Evolutionary conservation across 2,113 vertebrate species (phyloP), one percentile per base, ranked within the genome.

Genomic region (Riparia riparia): DNA sequence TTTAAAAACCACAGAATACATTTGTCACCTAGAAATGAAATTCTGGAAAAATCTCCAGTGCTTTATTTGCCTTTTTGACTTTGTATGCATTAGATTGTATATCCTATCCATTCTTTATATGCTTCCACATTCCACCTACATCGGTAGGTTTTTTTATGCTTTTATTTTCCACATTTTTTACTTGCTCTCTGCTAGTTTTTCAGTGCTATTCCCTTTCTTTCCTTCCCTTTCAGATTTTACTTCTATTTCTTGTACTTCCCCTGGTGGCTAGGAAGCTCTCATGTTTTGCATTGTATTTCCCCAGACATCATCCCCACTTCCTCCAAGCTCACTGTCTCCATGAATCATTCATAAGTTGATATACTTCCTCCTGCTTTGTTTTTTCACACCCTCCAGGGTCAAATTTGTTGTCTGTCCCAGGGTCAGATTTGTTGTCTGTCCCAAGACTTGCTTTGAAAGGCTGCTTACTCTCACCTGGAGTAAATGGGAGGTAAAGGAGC

Each of bases 301-400:
- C 95, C 54, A 91, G 94, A 93, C 68, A 94, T 50, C 78, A 19
- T 39, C 71, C 54, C 50, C 45, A n/a, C 82, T 95, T 89, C 82
- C 89, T 96, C 60, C 85, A 73, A 73, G 90, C 79, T 91, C 7
- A 3, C 54, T 91, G 73, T 82, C 44, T 9, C 74, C 42, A 91
- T 91, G 66, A 95, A 95, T 95, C 68, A 94, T 96, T 85, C 90
- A 96, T 54, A 66, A 77, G 24, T n/a, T 90, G 82, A 83, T 93
- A 82, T 66, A 70, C 71, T 96, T 82, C 87, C 78, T 39, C 70
- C n/a, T 72, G 61, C 65, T 82, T 29, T 86, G 31, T 57, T 92
- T 95, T 93, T 87, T 83, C 76, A 76, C 84, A 85, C 37, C 66
- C 89, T 91, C 73, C 58, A 82, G 87, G 66, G 63, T 88, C 63